Conservation (phyloP, 1,140 invertebrate genomes). For the Zaprionus inermis region DNA sequence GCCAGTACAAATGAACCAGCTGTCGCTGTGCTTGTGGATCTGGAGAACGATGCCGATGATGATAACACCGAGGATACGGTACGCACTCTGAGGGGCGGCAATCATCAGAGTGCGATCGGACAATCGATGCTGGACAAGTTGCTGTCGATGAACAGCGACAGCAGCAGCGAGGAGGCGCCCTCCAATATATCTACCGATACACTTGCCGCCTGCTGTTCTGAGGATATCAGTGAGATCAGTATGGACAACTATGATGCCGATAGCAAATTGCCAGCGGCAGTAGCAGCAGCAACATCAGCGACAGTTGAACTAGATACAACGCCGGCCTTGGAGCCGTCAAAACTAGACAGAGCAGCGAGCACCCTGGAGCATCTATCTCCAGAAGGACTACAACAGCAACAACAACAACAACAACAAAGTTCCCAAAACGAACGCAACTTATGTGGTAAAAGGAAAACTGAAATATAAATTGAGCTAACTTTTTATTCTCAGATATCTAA, state of each 20-base stretch:
- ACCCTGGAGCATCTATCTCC: constrained; percentile 47
- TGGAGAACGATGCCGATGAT: constrained; percentile 73
- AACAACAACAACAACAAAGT: constrained; percentile 63
- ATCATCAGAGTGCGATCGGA: constrained; percentile 51
- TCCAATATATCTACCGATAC: constrained; percentile 81
- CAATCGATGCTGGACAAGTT: constrained; percentile 82
- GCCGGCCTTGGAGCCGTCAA: neutral
- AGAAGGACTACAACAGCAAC: constrained; percentile 43
- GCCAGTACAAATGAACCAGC: constrained; percentile 21
- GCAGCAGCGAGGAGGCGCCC: constrained; percentile 76
- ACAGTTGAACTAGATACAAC: constrained; percentile 23
- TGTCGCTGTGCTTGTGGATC: constrained; percentile 54
- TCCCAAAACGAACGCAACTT: constrained; percentile 78
- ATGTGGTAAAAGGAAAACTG: constrained; percentile 54
- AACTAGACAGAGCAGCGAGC: constrained; percentile 12
- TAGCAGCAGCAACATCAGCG: constrained; percentile 10
- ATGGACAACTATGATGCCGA: constrained; percentile 68
- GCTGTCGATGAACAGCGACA: constrained; percentile 80
- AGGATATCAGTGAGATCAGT: constrained; percentile 77
- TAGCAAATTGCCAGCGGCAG: constrained; percentile 16
- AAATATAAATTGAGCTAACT: neutral
- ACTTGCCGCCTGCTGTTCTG: constrained; percentile 73
- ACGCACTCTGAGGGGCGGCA: constrained; percentile 60
- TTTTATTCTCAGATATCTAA: neutral
- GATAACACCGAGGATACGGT: constrained; percentile 82